phyloP scores from a whole-genome alignment of 2,888 invertebrate species.

The Hypselothyrea guttata region DNA sequence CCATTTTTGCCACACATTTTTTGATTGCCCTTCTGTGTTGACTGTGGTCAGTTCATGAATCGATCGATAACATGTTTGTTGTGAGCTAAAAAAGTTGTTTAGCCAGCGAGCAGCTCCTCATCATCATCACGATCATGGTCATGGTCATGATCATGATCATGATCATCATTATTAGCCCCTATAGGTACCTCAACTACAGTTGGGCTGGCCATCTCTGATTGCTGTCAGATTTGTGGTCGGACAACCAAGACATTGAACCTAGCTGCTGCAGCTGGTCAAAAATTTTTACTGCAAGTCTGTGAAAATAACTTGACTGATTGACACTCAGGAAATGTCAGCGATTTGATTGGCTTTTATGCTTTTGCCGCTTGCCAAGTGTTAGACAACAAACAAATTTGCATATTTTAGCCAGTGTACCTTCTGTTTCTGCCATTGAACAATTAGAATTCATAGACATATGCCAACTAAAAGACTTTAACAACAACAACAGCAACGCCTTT shows the following conservation, averaged over 20 bases:
- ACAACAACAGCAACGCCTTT: slow-evolving; percentile 35
- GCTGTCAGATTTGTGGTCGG: slow-evolving; percentile 61
- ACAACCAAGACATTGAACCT: slow-evolving; percentile 48
- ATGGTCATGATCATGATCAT: too few relatives aligned
- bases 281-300: slow-evolving; percentile 26
- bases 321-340: slow-evolving; percentile 78
- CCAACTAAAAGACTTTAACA: slow-evolving; percentile 29
- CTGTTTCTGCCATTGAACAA: slow-evolving; percentile 53
- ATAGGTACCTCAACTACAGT: slow-evolving; percentile 29
- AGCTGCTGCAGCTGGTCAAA: slow-evolving; percentile 30
- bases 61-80: slow-evolving; percentile 59
- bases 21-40: slow-evolving; percentile 65
- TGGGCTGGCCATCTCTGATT: slow-evolving; percentile 38
- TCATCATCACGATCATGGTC: slow-evolving; percentile 26
- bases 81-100: slow-evolving; percentile 46
- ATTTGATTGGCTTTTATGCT: slow-evolving; percentile 74
- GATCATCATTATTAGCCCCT: slow-evolving; percentile 67
- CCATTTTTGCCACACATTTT: slow-evolving; percentile 78
- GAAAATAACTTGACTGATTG: slow-evolving; percentile 64
- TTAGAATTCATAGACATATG: slow-evolving; percentile 76
- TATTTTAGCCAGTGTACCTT: slow-evolving; percentile 52
- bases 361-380: slow-evolving; percentile 66
- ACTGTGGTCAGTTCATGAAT: slow-evolving; percentile 52
- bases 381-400: slow-evolving; percentile 65
- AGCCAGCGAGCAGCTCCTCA: slow-evolving; percentile 17